Evolutionary conservation across 2,113 vertebrate genomes (phyloP).

Genomic region (Oncorhynchus mykiss): DNA sequence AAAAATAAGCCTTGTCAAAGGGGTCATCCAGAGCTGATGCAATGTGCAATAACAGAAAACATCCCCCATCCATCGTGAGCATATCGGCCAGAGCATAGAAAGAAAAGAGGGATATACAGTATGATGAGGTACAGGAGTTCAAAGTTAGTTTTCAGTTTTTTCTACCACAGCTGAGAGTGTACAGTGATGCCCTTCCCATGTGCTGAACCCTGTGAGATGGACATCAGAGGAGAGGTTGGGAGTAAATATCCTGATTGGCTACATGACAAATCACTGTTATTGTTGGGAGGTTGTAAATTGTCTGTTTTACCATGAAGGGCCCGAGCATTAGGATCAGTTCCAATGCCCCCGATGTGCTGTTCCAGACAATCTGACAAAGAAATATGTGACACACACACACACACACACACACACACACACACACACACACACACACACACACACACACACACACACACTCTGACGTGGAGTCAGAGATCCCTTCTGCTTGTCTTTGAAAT

Average conservation of each 20-base stretch:
- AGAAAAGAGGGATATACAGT: slow-evolving; percentile 30
- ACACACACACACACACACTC: too few species aligned
- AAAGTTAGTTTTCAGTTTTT: slow-evolving; percentile 36
- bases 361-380: slow-evolving; percentile 22
- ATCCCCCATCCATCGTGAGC: slow-evolving; percentile 56
- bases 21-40: slow-evolving; percentile 68
- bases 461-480: slow-evolving; percentile 20
- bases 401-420: too few species aligned
- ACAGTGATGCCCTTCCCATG: slow-evolving; percentile 51
- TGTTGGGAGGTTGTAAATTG: slow-evolving; percentile 54
- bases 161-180: slow-evolving; percentile 61
- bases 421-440: too few species aligned
- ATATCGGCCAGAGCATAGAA: slow-evolving; percentile 56
- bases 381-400: too few species aligned
- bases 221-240: slow-evolving; percentile 52
- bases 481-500: slow-evolving; percentile 15
- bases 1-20: slow-evolving; percentile 59
- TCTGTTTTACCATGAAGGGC: slow-evolving; percentile 51
- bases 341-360: slow-evolving; percentile 38
- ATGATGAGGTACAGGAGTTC: slow-evolving; percentile 65
- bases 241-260: slow-evolving; percentile 53
- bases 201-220: slow-evolving; percentile 49
- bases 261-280: slow-evolving; percentile 62
- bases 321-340: slow-evolving; percentile 48
- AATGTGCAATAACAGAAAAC: slow-evolving; percentile 74